Base-by-base conservation (phyloP, 1,140 invertebrate genomes). In the Lamellibrachia luymesi region DNA sequence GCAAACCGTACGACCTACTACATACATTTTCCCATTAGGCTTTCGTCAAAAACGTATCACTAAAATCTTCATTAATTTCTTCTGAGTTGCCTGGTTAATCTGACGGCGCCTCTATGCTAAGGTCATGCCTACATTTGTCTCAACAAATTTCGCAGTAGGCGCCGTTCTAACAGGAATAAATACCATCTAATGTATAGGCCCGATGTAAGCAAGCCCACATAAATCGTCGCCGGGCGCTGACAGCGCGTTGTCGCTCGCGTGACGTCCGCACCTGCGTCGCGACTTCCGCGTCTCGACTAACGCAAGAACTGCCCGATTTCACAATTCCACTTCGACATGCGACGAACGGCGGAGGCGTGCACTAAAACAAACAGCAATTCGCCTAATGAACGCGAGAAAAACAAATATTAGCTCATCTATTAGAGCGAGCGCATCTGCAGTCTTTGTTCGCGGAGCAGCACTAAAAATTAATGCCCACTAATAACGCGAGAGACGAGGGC, bases 351-450 rank as follows among this genome's bases (percentile, higher is more conserved):
- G 64, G 64, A 80, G 64, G 64, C 64, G 64, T 80, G 64, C 64
- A 80, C 64, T 80, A 80, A 80, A 80, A 80, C 64, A 80, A 80
- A 80, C 64, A 80, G 64, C 25, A 80, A 80, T 80, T 80, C 64
- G 64, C 64, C 64, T 80, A 80, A 80, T 80, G 64, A 80, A 80
- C 64, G 64, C 64, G 64, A 80, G 64, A 80, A 80, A 80, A 80
- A 80, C 64, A 80, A 80, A 80, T 80, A 80, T 80, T 80, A 80
- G 64, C 64, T 80, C 64, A 80, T 80, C 64, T 80, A 80, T 80
- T 80, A 80, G 64, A 80, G 17, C 64, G 64, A 80, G 13, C 64
- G 64, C 64, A 80, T 80, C 64, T 80, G 64, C 64, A 80, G 64
- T 22, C 64, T 80, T 80, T 80, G 64, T 80, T 80, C 64, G 64